A percentile compares a stretch with the other conserved stretches of the same genome.
phyloP scores from a whole-genome alignment of 2,113 vertebrate species.

The Nothobranchius kuhntae region DNA sequence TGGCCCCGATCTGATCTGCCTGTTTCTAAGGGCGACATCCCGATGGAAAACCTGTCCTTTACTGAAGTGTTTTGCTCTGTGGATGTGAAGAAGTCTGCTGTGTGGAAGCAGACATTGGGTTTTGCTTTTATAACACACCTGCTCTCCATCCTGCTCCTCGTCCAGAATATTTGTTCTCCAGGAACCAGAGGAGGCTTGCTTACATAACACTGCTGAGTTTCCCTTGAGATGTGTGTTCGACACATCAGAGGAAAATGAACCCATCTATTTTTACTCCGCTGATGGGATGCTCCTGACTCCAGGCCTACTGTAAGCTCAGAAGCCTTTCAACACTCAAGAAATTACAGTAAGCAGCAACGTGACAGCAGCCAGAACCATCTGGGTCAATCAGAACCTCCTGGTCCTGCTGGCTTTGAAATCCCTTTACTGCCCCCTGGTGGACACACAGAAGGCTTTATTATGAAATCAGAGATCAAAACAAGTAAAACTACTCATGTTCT shows the following conservation, averaged over 20 bases:
- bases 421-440: slow-evolving; percentile 49
- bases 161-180: slow-evolving; percentile 47
- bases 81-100: slow-evolving; percentile 29
- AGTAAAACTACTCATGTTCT: too few relatives aligned
- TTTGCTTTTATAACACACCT: slow-evolving; percentile 35
- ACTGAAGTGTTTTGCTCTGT: not conserved
- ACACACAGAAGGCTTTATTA: not conserved
- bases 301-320: slow-evolving; percentile 4
- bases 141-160: slow-evolving; percentile 21
- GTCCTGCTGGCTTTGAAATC: not conserved
- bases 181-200: slow-evolving; percentile 42
- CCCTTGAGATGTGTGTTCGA: slow-evolving; percentile 31
- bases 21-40: too few relatives aligned
- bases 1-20: too few relatives aligned
- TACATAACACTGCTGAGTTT: slow-evolving; percentile 49
- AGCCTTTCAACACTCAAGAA: not conserved
- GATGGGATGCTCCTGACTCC: not conserved
- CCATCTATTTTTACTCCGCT: slow-evolving; percentile 14
- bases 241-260: slow-evolving; percentile 5
- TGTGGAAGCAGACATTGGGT: slow-evolving; percentile 13
- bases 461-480: too few relatives aligned
- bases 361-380: slow-evolving; percentile 25
- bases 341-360: not conserved
- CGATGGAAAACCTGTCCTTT: not conserved
- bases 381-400: slow-evolving; percentile 43